Base-by-base conservation (phyloP, 92 coral and sea anemone genomes). In the Micromussa lordhowensis region DNA sequence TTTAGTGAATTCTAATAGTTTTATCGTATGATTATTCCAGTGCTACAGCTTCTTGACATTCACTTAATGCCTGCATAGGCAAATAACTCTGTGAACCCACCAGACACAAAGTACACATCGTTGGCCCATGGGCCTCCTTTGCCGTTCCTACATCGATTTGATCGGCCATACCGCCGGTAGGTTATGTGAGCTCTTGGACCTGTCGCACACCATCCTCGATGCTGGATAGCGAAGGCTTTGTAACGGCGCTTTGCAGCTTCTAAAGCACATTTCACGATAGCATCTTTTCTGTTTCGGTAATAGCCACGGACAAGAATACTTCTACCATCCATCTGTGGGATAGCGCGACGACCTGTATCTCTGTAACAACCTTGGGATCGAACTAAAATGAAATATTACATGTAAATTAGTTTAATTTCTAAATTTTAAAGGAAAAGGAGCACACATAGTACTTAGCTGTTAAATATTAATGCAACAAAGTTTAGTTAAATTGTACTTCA, bases 151-250 rank as follows among this genome's bases (percentile, higher is more conserved):
- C 94, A 92, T 31, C 72, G 75, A 29, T 75, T 79, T 44, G 90
- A 85, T 28, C 88, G 88, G 22, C 94, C 94, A 72, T 92, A 92
- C 76, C 36, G 86, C 87, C 85, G 31, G 88, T 92, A 92, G 18
- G 94, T 92, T 59, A 84, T 48, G 81, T 92, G 94, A 34, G 94
- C 94, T 35, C 85, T 81, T 0, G 94, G 93, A 9, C 94, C 94
- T 5, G 94, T 86, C 29, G 89, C 88, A 44, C 94, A 92, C 85
- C 86, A 77, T 35, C 94, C 94, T 44, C 82, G 87, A 78, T 92
- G 82, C 49, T 92, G 94, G 5, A 92, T 36, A 12, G 90, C 93
- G 49, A 92, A 92, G 30, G 87, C 90, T 53, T 53, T 66, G 55
- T 88, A 82, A 7, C 88, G 82, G 8, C 72, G 74, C 61, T 70